Evolutionary conservation across 2,888 invertebrate genomes (phyloP).

Genomic region (Nomada lathburiana): DNA sequence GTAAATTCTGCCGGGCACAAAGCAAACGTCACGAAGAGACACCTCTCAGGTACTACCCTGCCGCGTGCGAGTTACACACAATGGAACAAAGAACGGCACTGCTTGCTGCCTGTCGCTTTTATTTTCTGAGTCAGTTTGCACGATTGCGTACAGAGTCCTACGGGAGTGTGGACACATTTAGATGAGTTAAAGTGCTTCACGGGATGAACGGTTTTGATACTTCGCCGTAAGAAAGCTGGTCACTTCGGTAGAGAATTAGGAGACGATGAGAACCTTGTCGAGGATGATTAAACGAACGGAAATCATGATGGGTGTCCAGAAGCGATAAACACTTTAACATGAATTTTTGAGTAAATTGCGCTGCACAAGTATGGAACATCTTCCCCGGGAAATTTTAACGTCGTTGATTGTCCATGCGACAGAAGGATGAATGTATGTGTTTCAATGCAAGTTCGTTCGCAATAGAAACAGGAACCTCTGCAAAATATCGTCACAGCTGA

Average conservation of each 20-base stretch:
- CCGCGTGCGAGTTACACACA: slow-evolving; percentile 29
- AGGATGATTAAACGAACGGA: background rate
- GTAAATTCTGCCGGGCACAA: slow-evolving; percentile 44
- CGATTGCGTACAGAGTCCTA: slow-evolving; percentile 14
- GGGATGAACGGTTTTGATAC: background rate
- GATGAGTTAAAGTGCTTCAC: background rate
- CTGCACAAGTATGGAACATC: too few relatives aligned
- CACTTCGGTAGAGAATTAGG: too few relatives aligned
- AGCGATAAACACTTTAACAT: background rate
- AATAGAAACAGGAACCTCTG: too few relatives aligned
- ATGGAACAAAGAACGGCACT: slow-evolving; percentile 53
- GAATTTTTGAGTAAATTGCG: too few relatives aligned
- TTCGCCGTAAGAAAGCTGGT: background rate
- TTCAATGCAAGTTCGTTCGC: too few relatives aligned
- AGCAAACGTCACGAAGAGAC: slow-evolving; percentile 53
- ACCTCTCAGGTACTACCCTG: slow-evolving; percentile 41
- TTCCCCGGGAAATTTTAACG: too few relatives aligned
- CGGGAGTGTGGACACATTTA: background rate
- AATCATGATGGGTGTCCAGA: background rate
- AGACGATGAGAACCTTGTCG: too few relatives aligned
- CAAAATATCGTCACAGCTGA: too few relatives aligned
- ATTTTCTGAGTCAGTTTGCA: slow-evolving; percentile 3
- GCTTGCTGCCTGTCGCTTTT: slow-evolving; percentile 25
- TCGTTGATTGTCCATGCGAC: too few relatives aligned
- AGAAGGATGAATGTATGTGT: too few relatives aligned